phyloP scores from a whole-genome alignment of 2,113 vertebrate genomes.

The Bufo gargarizans region DNA sequence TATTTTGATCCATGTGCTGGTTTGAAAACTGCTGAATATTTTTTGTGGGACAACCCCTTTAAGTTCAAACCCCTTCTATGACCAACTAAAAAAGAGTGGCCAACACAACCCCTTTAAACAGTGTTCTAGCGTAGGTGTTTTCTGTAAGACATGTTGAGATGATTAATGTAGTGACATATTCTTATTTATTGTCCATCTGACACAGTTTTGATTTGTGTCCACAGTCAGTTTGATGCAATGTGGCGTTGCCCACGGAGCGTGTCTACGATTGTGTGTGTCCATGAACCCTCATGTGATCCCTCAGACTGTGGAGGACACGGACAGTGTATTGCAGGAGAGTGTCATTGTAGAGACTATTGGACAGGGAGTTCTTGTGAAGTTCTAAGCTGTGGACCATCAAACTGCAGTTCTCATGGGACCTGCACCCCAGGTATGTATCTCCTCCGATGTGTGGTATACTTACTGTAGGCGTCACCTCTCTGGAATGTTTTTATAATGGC shows the following conservation, averaged over 20 bases:
- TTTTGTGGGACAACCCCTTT: no score
- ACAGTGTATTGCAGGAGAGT: constrained; percentile 76
- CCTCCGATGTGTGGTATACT: not conserved
- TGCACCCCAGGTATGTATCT: constrained; percentile 77
- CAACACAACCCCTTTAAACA: no score
- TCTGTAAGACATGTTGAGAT: no score
- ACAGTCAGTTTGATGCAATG: constrained; percentile 69
- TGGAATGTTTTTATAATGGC: not conserved
- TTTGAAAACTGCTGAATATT: no score
- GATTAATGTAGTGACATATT: no score
- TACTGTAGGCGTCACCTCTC: not conserved
- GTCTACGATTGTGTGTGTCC: constrained; percentile 88
- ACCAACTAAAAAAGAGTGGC: no score
- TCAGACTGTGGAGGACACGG: constrained; percentile 81
- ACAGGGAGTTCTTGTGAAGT: constrained; percentile 67
- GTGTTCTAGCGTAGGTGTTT: no score
- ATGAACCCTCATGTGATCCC: constrained; percentile 76
- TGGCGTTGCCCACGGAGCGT: constrained; percentile 87
- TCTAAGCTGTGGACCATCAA: constrained; percentile 74
- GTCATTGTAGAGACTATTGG: constrained; percentile 80
- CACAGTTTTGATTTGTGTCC: not conserved
- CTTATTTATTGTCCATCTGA: no score
- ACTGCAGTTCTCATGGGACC: constrained; percentile 77
- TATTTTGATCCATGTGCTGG: no score
- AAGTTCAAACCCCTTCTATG: no score